These are phyloP conservation scores for Acleris emargana DNA, from an alignment of 2,888 invertebrate genomes.

Conservation along the genomic window DNA sequence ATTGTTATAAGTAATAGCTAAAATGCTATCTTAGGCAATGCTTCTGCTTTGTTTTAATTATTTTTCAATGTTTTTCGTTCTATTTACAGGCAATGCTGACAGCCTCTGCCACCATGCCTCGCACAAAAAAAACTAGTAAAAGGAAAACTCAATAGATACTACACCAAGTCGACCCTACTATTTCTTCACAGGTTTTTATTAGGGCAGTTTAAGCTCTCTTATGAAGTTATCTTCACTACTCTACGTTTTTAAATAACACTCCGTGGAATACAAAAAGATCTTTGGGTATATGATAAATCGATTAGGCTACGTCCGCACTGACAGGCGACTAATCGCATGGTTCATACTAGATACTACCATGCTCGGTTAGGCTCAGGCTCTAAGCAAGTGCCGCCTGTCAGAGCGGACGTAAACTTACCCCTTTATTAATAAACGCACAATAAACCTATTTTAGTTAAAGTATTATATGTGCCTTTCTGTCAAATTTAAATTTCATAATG, in stretches of 20 bases:
- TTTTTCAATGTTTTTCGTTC: conserved; percentile 69
- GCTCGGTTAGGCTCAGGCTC: too few species aligned
- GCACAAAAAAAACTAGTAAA: conserved; percentile 89
- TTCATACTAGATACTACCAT: too few species aligned
- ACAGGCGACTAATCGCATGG: too few species aligned
- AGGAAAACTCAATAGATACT: conserved; percentile 84
- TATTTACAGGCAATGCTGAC: conserved; percentile 86
- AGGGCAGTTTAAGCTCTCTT: conserved; percentile 26
- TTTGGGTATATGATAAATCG: too few species aligned
- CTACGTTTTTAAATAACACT: neutral
- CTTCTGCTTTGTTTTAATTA: conserved; percentile 67
- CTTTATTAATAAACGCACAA: too few species aligned
- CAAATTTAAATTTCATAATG: too few species aligned
- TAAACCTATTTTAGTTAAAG: too few species aligned
- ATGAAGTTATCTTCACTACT: conserved; percentile 14
- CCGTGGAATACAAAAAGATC: too few species aligned
- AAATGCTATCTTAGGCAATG: conserved; percentile 40
- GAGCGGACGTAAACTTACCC: too few species aligned
- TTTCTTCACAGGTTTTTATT: conserved; percentile 4
- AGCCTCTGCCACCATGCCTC: conserved; percentile 88
- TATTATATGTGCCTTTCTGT: too few species aligned
- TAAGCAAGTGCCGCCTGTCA: too few species aligned
- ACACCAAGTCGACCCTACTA: conserved; percentile 31
- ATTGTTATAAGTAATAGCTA: neutral
- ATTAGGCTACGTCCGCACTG: too few species aligned